phyloP scores from a whole-genome alignment of 1,140 invertebrate genomes.

The Tribolium castaneum region DNA sequence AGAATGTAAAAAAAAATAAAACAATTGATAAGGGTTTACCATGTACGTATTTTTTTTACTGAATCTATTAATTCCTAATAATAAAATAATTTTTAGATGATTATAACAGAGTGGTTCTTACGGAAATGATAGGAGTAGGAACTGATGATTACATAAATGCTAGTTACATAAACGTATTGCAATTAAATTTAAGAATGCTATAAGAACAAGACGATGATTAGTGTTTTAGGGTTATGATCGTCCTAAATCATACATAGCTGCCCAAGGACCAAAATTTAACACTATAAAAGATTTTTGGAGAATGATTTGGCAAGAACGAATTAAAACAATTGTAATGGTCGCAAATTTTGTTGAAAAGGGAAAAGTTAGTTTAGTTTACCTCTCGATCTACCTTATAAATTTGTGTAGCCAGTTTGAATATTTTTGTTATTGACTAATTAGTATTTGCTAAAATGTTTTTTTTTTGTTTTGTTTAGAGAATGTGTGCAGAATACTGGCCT shows the following conservation, averaged over 20 bases:
- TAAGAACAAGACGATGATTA: too few relatives aligned
- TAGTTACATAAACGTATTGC: not conserved
- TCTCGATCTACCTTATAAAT: too few relatives aligned
- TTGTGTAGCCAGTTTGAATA: not conserved
- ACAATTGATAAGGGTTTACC: not conserved
- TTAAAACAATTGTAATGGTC: constrained; percentile 79
- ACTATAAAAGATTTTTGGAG: constrained; percentile 83
- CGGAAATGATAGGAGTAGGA: not conserved
- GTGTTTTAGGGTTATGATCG: constrained; percentile 71
- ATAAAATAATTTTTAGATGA: not conserved
- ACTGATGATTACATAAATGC: not conserved
- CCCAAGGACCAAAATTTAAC: constrained; percentile 79
- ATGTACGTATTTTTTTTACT: not conserved
- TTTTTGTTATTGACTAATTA: too few relatives aligned
- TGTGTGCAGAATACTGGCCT: not conserved
- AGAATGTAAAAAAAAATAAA: not conserved
- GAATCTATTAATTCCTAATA: too few relatives aligned
- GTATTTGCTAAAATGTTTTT: too few relatives aligned
- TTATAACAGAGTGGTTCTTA: not conserved
- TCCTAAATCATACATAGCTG: constrained; percentile 78
- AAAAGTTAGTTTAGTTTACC: not conserved
- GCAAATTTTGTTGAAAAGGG: constrained; percentile 80
- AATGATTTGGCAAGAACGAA: constrained; percentile 80
- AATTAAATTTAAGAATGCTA: not conserved
- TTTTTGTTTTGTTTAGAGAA: not conserved